Percentiles rank a stretch among this genome's conserved stretches.
Evolutionary conservation across 2,113 vertebrate species (phyloP).

Genomic region (Sorex fumeus): DNA sequence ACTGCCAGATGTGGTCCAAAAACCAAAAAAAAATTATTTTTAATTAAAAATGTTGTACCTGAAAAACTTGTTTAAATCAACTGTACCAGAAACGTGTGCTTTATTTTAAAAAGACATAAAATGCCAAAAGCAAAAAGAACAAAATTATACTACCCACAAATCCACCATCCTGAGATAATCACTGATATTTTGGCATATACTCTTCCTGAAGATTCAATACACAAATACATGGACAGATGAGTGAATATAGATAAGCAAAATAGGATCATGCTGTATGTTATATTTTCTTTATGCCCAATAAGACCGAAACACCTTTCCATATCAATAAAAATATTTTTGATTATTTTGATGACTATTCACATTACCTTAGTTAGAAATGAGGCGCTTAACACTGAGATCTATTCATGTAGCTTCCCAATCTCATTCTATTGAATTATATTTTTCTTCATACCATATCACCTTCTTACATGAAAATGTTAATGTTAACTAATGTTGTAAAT

Average conservation of each 20-base stretch:
- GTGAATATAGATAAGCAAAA: neutral
- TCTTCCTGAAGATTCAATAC: constrained; percentile 35
- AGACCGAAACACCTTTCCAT: constrained; percentile 56
- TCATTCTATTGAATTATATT: neutral
- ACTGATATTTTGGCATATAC: constrained; percentile 47
- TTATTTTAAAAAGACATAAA: constrained; percentile 43
- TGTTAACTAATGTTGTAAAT: constrained; percentile 35
- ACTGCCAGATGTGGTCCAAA: too few relatives aligned
- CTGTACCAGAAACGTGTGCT: constrained; percentile 6
- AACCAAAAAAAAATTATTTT: too few relatives aligned
- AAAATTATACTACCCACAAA: constrained; percentile 42
- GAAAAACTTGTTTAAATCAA: constrained; percentile 50
- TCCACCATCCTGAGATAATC: constrained; percentile 55
- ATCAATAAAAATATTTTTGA: constrained; percentile 67
- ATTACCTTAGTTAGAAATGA: constrained; percentile 41
- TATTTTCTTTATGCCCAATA: constrained; percentile 49
- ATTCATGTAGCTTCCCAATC: neutral
- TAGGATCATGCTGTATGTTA: constrained; percentile 47
- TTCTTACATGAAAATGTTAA: constrained; percentile 28
- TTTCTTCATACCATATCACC: constrained; percentile 49
- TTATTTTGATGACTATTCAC: constrained; percentile 65
- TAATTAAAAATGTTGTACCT: constrained; percentile 32
- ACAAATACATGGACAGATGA: neutral
- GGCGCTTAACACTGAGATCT: constrained; percentile 42
- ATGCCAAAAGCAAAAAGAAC: constrained; percentile 53